Percentiles rank a stretch among this genome's conserved stretches.
phyloP scores from a whole-genome alignment of 2,113 vertebrate species.

The Chaetodon trifascialis region DNA sequence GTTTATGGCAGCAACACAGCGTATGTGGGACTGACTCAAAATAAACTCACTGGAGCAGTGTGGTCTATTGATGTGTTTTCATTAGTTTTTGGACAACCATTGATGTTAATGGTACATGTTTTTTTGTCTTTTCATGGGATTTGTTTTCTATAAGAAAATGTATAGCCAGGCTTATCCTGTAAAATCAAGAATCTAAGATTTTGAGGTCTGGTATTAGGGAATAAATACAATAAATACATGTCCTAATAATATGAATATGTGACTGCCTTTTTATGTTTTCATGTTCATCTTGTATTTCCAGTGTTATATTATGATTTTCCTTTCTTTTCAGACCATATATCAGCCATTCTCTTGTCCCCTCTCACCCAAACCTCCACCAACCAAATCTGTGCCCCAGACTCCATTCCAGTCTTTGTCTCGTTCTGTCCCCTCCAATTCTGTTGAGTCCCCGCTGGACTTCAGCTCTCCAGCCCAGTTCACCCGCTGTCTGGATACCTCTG shows the following conservation, averaged over 20 bases:
- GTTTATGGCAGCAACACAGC: background rate
- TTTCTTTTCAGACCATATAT: slow-evolving; percentile 76
- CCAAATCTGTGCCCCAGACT: slow-evolving; percentile 50
- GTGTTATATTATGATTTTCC: background rate
- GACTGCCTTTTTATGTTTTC: background rate
- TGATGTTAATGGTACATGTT: too few relatives aligned
- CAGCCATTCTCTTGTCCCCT: slow-evolving; percentile 74
- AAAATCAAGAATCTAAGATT: background rate
- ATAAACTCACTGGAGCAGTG: background rate
- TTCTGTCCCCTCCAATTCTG: slow-evolving; percentile 56
- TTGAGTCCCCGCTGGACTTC: slow-evolving; percentile 85
- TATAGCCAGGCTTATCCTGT: background rate
- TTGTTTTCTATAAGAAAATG: background rate
- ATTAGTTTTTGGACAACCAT: background rate
- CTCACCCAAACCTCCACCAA: slow-evolving; percentile 72
- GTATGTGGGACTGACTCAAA: slow-evolving; percentile 7
- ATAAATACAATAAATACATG: background rate
- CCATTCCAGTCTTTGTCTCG: slow-evolving; percentile 67
- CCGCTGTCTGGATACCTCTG: slow-evolving; percentile 92
- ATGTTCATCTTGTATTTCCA: background rate
- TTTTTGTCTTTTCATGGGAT: background rate
- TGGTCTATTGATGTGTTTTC: background rate
- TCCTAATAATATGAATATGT: background rate
- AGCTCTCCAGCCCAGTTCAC: slow-evolving; percentile 85
- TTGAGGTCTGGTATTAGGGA: background rate